Evolutionary conservation across 2,797 vertebrate species (phyloP), one percentile per base, ranked within the genome.

Genomic region (Rallus crepitans): DNA sequence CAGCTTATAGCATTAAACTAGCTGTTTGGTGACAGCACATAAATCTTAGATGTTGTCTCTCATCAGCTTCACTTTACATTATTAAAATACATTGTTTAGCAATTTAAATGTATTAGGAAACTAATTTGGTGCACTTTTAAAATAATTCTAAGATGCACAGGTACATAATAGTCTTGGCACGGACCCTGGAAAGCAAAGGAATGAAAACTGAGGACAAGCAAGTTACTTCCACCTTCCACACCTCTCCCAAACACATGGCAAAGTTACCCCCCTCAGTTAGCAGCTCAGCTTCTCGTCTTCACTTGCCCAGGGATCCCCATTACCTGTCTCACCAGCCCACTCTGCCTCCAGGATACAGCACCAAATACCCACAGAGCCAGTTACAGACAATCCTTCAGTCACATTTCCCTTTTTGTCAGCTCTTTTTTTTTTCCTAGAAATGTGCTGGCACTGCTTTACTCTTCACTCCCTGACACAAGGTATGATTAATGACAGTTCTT

Each of bases 401-500:
- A 25, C 1, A 0, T 70, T 93, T 84, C 55, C 42, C 42, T 66
- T 91, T 76, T 69, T 47, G 48, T 69, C 59, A 79, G 39, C 57
- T 80, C 47, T 19, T 85, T 82, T 64, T 83, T 64, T 63, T 85
- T 80, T 84, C 59, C 82, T 40, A 66, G 80, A 82, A 96, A 39
- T 66, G 28, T 48, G 42, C 81, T 84, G 83, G 80, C 73, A 33
- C 39, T 53, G 78, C 73, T 66, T 47, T 45, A 31, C 42, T 82
- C 77, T 63, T 79, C 52, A 30, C 39, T 66, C 39, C 20, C 56
- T 90, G 86, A 59, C 80, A 56, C 0, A 0, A 87, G 52, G 31
- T 45, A 37, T 90, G 95, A 96, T 96, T 90, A 94, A 97, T 93
- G 90, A 24, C 33, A 55, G 55, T 82, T 96, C 92, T 97, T 95